Conservation (phyloP, 1,140 invertebrate genomes). For the Chironomus tepperi region DNA sequence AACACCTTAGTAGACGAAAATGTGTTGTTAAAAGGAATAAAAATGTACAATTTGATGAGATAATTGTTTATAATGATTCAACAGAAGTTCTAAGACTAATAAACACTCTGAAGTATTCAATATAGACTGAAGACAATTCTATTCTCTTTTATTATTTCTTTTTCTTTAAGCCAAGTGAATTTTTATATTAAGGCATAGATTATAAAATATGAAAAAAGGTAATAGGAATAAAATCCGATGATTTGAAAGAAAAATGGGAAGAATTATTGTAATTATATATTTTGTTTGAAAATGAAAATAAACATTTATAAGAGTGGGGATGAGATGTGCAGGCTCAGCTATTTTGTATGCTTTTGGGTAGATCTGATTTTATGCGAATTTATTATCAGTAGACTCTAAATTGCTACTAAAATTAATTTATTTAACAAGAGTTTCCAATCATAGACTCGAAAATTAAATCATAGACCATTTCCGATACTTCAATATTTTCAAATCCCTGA, state of each 20-base stretch:
- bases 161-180: no score
- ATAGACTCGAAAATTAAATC: background rate
- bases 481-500: background rate
- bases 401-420: no score
- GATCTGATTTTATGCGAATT: no score
- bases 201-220: background rate
- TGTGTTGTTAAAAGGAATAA: background rate
- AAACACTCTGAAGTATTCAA: background rate
- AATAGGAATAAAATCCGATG: background rate
- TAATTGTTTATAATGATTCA: slow-evolving; percentile 22
- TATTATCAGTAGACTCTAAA: no score
- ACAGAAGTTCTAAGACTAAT: background rate
- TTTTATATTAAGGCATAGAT: no score
- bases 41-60: slow-evolving; percentile 8
- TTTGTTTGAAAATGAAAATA: slow-evolving; percentile 9
- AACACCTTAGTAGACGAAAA: background rate
- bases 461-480: background rate
- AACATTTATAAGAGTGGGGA: background rate
- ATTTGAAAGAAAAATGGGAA: background rate
- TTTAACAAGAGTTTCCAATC: no score
- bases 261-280: slow-evolving; percentile 7
- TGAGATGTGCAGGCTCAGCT: no score
- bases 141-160: background rate
- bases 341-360: no score
- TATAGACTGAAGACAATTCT: background rate